These are phyloP conservation scores for Mellivora capensis DNA, from an alignment of 2,113 vertebrate genomes.

Conservation along the genomic window DNA sequence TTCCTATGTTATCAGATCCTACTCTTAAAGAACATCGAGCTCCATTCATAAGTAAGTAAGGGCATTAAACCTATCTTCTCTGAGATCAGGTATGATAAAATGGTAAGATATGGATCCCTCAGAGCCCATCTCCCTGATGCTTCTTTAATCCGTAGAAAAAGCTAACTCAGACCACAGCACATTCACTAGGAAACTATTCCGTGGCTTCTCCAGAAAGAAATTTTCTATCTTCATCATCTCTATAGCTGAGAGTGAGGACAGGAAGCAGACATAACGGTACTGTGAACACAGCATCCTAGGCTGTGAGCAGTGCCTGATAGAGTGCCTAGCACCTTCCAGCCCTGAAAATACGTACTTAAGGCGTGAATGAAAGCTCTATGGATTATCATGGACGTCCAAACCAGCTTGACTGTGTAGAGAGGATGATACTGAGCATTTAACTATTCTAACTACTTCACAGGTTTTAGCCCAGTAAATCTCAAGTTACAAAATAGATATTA, in stretches of 20 bases:
- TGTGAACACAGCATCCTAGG: not conserved
- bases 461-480: not conserved
- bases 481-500: not conserved
- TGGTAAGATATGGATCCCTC: not conserved
- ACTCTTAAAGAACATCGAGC: not conserved
- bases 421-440: not conserved
- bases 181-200: not conserved
- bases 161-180: not conserved
- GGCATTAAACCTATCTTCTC: not conserved
- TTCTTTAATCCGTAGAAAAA: not conserved
- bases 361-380: not conserved
- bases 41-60: not conserved
- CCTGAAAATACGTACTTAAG: not conserved
- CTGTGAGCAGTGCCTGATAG: not conserved
- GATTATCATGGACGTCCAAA: not conserved
- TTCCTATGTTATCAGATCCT: not conserved
- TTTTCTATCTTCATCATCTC: not conserved
- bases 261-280: not conserved
- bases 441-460: not conserved
- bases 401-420: not conserved
- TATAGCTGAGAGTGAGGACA: not conserved
- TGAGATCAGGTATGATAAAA: not conserved
- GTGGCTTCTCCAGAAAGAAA: not conserved
- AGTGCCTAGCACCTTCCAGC: not conserved
- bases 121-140: not conserved